Evolutionary conservation across 1,140 invertebrate species (phyloP).

Genomic region (Bursaphelenchus mucronatus): DNA sequence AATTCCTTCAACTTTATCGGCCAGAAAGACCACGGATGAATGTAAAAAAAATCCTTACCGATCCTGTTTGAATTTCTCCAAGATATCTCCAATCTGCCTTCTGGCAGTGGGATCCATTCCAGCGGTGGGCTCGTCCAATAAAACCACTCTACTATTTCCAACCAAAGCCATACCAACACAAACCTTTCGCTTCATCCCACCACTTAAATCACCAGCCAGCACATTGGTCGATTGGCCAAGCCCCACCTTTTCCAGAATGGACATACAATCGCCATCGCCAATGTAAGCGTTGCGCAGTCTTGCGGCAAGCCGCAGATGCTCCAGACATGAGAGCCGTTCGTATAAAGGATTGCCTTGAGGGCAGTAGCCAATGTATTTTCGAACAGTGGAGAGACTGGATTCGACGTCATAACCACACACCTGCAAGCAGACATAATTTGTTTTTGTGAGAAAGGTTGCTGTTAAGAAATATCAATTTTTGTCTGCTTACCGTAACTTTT

Average conservation of each 20-base stretch:
- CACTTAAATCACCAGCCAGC: slow-evolving; percentile 64
- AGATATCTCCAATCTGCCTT: slow-evolving; percentile 44
- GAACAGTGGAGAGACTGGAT: background rate
- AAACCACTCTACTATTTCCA: slow-evolving; percentile 65
- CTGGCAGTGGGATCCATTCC: slow-evolving; percentile 83
- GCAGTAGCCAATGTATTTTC: slow-evolving; percentile 75
- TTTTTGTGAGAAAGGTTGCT: too few species aligned
- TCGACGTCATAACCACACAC: slow-evolving; percentile 12
- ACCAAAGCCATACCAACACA: slow-evolving; percentile 65
- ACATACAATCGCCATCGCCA: background rate
- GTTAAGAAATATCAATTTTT: too few species aligned
- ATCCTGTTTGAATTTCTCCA: slow-evolving; percentile 37
- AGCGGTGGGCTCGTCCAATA: slow-evolving; percentile 86
- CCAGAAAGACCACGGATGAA: too few species aligned
- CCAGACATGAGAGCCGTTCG: slow-evolving; percentile 77
- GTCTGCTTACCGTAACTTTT: background rate
- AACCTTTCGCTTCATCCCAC: slow-evolving; percentile 64
- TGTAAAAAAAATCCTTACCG: slow-evolving; percentile 17
- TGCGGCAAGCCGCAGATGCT: slow-evolving; percentile 81
- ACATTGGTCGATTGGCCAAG: slow-evolving; percentile 66
- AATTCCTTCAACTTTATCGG: too few species aligned
- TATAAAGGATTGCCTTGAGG: slow-evolving; percentile 90
- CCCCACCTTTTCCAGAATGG: background rate
- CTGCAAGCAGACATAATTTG: background rate
- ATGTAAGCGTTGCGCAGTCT: slow-evolving; percentile 54